A percentile compares a stretch with the other conserved stretches of the same genome.
Conservation (phyloP, 2,113 vertebrate species). For the Trochalopteron elliotii region DNA sequence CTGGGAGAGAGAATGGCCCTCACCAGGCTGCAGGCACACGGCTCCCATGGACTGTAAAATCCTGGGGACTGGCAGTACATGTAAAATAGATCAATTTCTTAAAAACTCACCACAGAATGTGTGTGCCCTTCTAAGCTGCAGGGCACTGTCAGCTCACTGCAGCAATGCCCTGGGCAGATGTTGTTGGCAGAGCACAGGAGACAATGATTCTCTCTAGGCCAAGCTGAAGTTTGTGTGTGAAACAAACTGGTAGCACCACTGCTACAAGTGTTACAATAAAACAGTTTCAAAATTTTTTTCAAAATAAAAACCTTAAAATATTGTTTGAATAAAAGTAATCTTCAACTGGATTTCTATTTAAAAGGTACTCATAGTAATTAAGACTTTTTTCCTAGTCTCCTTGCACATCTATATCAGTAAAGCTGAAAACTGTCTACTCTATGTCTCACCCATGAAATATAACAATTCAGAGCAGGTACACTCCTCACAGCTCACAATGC, state of each 20-base stretch:
- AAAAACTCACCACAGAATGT: background rate
- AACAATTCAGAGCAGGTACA: background rate
- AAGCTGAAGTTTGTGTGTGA: background rate
- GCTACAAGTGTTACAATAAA: background rate
- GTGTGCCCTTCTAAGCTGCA: background rate
- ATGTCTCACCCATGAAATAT: background rate
- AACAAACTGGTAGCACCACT: background rate
- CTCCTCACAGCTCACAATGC: background rate
- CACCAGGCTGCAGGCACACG: background rate
- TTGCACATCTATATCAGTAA: background rate
- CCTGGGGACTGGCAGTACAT: rapidly evolving
- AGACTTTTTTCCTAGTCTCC: background rate
- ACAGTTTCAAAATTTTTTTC: background rate
- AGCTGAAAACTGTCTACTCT: background rate
- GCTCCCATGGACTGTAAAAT: background rate
- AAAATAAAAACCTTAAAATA: background rate
- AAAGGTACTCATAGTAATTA: background rate
- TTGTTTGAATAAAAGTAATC: background rate
- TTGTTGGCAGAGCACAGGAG: background rate
- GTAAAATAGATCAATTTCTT: rapidly evolving
- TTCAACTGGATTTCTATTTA: background rate
- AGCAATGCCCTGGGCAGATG: background rate
- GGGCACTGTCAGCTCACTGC: background rate
- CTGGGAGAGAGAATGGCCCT: background rate
- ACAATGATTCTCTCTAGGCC: rapidly evolving